Percentiles rank a stretch among this genome's conserved stretches.
Evolutionary conservation across 2,113 vertebrate genomes (phyloP).

Genomic region (Bubo scandiacus): DNA sequence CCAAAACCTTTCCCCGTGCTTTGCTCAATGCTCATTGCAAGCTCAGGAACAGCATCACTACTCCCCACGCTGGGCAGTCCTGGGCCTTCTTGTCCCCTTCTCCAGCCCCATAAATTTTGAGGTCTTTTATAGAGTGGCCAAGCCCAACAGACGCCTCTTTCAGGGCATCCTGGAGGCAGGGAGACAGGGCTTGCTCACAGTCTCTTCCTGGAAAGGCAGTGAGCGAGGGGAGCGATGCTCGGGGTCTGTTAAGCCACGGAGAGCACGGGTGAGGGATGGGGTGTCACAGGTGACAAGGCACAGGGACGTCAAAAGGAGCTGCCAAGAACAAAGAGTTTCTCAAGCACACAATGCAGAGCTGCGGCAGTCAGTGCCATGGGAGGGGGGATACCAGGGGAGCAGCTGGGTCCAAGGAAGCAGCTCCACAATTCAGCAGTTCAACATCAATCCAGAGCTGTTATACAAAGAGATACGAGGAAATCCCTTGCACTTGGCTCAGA

Average conservation of each 20-base stretch:
- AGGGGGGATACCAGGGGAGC: neutral
- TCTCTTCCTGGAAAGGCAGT: neutral
- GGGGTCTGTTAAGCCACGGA: too few relatives aligned
- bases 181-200: rapidly evolving
- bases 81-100: neutral
- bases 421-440: neutral
- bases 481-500: neutral
- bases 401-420: neutral
- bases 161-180: too few relatives aligned
- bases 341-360: rapidly evolving
- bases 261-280: rapidly evolving
- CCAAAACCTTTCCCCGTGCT: neutral
- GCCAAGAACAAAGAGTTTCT: neutral
- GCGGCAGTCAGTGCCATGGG: too few relatives aligned
- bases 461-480: neutral
- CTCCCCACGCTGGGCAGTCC: neutral
- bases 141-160: neutral
- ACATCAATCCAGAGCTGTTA: neutral
- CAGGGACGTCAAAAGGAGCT: neutral
- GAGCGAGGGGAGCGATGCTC: rapidly evolving
- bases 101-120: neutral
- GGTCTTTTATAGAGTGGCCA: neutral
- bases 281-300: neutral
- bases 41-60: neutral
- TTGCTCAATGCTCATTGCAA: rapidly evolving